Percentiles rank a stretch among this genome's conserved stretches.
These are phyloP conservation scores for Rhea americana DNA, from an alignment of 2,113 vertebrate species.

Conservation along the genomic window DNA sequence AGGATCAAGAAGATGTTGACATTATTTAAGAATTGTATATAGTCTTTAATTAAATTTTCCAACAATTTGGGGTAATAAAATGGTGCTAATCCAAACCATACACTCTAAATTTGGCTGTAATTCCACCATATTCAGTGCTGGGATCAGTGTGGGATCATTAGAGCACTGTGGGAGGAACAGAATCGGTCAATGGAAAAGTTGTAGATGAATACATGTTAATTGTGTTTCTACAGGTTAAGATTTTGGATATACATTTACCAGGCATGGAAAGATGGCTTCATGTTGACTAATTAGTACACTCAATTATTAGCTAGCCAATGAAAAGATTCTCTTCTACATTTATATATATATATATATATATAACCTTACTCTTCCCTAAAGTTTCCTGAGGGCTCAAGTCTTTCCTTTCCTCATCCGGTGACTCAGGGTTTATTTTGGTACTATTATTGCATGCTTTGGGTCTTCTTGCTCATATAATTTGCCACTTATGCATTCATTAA, in stretches of 20 bases:
- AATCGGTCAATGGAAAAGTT: not conserved
- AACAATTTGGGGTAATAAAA: not conserved
- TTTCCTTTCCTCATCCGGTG: not conserved
- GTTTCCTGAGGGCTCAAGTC: not conserved
- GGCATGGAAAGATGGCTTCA: not conserved
- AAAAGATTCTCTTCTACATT: not conserved
- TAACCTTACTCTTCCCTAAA: not conserved
- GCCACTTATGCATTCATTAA: not conserved
- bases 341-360: too few relatives aligned
- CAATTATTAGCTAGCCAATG: not conserved
- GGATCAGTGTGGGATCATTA: not conserved
- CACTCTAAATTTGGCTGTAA: not conserved
- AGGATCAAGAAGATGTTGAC: not conserved
- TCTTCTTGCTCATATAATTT: not conserved
- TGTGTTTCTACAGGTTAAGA: not conserved
- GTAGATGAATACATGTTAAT: not conserved
- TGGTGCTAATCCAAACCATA: not conserved
- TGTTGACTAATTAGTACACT: not conserved
- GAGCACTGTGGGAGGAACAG: not conserved
- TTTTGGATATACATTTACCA: not conserved
- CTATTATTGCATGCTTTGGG: not conserved
- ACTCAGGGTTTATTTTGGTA: not conserved
- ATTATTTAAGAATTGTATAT: not conserved
- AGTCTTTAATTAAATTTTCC: not conserved
- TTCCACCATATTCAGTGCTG: not conserved